Percentiles rank a stretch among this genome's conserved stretches.
phyloP scores from a whole-genome alignment of 2,888 invertebrate species.

The Hoplodrina blanda region DNA sequence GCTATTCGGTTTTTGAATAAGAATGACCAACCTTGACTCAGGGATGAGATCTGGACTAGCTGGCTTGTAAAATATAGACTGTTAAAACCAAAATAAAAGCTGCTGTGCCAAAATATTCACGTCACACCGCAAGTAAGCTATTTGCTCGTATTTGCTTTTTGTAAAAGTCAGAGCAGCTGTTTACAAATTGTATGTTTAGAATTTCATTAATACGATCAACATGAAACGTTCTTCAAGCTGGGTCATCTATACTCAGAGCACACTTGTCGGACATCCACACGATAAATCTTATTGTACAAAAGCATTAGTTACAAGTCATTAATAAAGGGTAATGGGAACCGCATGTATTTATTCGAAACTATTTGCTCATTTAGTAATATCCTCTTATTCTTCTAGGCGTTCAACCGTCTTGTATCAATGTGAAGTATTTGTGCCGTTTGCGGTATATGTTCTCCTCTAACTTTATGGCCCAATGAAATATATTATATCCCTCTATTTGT shows the following conservation, averaged over 20 bases:
- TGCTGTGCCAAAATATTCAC: no score
- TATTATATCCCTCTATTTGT: constrained; percentile 86
- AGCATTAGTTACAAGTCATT: constrained; percentile 60
- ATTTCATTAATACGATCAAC: constrained; percentile 17
- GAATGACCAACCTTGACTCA: no score
- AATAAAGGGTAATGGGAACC: constrained; percentile 56
- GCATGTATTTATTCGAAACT: constrained; percentile 59
- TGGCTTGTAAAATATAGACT: no score
- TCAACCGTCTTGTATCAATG: constrained; percentile 1
- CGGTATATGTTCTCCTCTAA: constrained; percentile 72
- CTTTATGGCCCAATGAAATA: constrained; percentile 86
- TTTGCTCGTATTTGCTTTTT: no score
- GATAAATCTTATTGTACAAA: constrained; percentile 50
- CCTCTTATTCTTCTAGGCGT: constrained; percentile 8
- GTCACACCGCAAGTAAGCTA: no score
- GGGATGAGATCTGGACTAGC: no score
- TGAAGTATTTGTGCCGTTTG: background rate
- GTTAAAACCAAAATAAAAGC: no score
- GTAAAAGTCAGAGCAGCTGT: no score
- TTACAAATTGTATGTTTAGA: background rate
- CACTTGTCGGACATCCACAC: constrained; percentile 35
- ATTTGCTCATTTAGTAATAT: constrained; percentile 35
- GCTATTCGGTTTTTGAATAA: background rate
- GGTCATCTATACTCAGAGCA: constrained; percentile 9
- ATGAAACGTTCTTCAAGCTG: constrained; percentile 19